phyloP scores from a whole-genome alignment of 2,888 invertebrate species.

The Drosophila mulleri region DNA sequence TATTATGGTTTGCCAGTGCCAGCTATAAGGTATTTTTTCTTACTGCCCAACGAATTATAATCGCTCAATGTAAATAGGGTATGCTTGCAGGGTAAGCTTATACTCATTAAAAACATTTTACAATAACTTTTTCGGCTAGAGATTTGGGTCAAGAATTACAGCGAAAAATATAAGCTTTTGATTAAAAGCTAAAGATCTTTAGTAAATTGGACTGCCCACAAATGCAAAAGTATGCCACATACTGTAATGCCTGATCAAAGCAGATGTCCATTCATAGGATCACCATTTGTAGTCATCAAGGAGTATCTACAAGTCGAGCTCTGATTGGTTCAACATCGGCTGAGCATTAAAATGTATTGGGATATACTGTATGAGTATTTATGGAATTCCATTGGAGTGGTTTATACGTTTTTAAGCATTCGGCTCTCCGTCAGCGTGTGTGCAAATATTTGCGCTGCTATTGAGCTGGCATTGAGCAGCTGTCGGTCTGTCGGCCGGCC shows the following conservation, averaged over 20 bases:
- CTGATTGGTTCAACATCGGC: not conserved
- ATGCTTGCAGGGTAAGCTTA: not conserved
- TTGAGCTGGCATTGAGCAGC: conserved; percentile 34
- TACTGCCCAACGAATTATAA: not conserved
- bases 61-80: not conserved
- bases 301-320: conserved; percentile 1
- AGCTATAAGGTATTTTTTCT: not conserved
- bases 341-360: conserved; percentile 12
- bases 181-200: not conserved
- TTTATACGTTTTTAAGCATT: conserved; percentile 29
- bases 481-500: conserved; percentile 2
- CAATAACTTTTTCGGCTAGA: not conserved
- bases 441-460: conserved; percentile 44
- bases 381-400: conserved; percentile 13
- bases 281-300: not conserved
- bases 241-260: no score
- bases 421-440: conserved; percentile 20
- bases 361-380: conserved; percentile 17
- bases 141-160: not conserved
- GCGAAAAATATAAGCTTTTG: not conserved
- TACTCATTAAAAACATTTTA: not conserved
- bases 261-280: no score
- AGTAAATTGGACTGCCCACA: not conserved
- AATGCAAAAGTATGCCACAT: no score
- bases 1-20: not conserved